These are phyloP conservation scores for Aphidius colemani DNA, from an alignment of 2,888 invertebrate genomes.

Conservation along the genomic window DNA sequence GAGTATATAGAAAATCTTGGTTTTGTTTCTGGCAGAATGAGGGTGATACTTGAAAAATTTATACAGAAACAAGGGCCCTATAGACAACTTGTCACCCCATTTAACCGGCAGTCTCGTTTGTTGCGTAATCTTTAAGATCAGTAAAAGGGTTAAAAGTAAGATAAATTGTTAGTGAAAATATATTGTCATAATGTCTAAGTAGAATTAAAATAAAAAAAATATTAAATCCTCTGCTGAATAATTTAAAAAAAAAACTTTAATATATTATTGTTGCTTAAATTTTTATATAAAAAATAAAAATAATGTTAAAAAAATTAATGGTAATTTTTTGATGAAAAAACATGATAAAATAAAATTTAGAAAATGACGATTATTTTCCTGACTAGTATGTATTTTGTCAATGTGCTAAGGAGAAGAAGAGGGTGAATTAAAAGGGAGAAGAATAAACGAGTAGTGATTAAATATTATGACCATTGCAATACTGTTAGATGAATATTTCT, in stretches of 20 bases:
- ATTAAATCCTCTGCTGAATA: not conserved
- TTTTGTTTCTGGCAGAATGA: slow-evolving; percentile 25
- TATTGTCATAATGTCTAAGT: slow-evolving; percentile 43
- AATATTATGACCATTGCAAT: slow-evolving; percentile 59
- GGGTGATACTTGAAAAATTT: slow-evolving; percentile 24
- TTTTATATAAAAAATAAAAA: not conserved
- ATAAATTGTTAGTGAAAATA: slow-evolving; percentile 38
- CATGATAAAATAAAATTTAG: not conserved
- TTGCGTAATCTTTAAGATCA: slow-evolving; percentile 61
- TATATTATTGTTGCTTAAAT: not conserved
- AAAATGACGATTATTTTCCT: slow-evolving; percentile 46
- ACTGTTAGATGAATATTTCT: slow-evolving; percentile 44
- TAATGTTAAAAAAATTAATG: not conserved
- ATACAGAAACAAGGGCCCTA: slow-evolving; percentile 34
- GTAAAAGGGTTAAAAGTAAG: slow-evolving; percentile 49
- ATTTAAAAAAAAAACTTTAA: not conserved
- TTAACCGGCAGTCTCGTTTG: slow-evolving; percentile 56
- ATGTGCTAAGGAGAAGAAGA: not conserved
- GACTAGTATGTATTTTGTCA: slow-evolving; percentile 23
- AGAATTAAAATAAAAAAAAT: not conserved
- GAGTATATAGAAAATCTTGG: slow-evolving; percentile 28
- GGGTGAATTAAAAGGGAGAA: slow-evolving; percentile 39
- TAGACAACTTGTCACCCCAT: slow-evolving; percentile 55
- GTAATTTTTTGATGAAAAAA: not conserved
- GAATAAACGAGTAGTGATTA: slow-evolving; percentile 57